Base-by-base conservation (phyloP, 2,888 invertebrate species). In the Marasmarcha lunaedactyla region DNA sequence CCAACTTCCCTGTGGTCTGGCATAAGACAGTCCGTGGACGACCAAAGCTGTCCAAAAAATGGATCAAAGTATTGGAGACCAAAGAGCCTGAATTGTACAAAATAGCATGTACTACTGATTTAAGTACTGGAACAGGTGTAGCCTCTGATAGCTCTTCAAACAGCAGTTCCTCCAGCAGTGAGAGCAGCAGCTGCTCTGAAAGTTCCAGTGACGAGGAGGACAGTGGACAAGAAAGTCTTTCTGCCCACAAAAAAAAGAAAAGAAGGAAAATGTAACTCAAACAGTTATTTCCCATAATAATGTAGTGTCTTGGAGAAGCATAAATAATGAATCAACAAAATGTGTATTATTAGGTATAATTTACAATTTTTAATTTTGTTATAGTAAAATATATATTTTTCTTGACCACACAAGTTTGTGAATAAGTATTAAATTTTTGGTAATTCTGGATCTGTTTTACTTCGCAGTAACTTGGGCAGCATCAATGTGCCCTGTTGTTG, bases 1-100 rank as follows among this genome's bases (percentile, higher is more conserved):
- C 95, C 1, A 99, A 99, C 79, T 97, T 99, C 67, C 96, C 97
- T 0, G 88, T 98, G 10, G 98, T 98, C 1, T 98, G 98, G 97
- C 97, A 98, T 69, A 98, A 98, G 81, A 97, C 97, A 5, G 93
- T 95, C 1, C 88, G 97, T 33, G 98, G 98, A 2, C 86, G 98
- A 20, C 98, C 98, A 2, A 98, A 98, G 72, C 84, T 99, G 26
- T 97, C 98, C 3, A 90, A 90, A 45, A 97, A 97, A 66, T 98
- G 97, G 97, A 83, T 94, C 41, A 88, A 87, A 61, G 85, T 87
- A 30, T 69, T 90, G 37, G 85, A 86, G 46, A 85, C 87, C 49
- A 90, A 92, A 59, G 91, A 94, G 49, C 89, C 92, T 2, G 90
- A 92, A 20, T 69, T 96, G 44, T 93, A 91, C 27, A 86, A 87